These are phyloP conservation scores for Morbakka virulenta DNA, from an alignment of 30 jellyfish, hydroid and myxozoan genomes.

Conservation along the genomic window DNA sequence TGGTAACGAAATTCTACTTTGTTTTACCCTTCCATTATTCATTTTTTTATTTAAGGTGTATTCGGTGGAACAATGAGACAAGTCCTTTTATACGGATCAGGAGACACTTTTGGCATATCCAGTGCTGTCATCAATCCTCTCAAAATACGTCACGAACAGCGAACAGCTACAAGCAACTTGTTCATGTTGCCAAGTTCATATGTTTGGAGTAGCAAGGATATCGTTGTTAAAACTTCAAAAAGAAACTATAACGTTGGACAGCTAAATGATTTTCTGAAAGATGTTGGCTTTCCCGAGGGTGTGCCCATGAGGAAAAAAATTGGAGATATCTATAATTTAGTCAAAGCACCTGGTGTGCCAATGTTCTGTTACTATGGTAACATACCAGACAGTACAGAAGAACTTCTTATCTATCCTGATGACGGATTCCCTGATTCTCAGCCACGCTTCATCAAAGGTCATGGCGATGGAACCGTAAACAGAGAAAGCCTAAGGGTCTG, in stretches of 20 bases:
- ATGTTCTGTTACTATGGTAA: conserved; percentile 41
- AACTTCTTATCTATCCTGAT: neutral
- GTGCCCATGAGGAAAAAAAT: conserved; percentile 11
- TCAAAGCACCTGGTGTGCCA: conserved; percentile 50
- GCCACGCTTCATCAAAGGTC: conserved; percentile 2
- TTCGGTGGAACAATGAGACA: too few relatives aligned
- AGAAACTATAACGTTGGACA: conserved; percentile 15
- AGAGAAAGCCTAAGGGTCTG: conserved; percentile 19
- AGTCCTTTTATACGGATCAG: too few relatives aligned
- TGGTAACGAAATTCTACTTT: too few relatives aligned
- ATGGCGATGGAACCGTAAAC: conserved; percentile 55
- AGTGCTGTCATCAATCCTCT: too few relatives aligned
- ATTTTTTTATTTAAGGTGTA: too few relatives aligned
- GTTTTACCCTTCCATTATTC: too few relatives aligned
- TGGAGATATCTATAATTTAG: neutral
- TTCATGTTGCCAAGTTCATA: conserved; percentile 34
- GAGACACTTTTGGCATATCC: too few relatives aligned
- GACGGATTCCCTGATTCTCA: conserved; percentile 25
- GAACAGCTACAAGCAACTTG: conserved; percentile 43
- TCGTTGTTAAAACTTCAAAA: conserved; percentile 17
- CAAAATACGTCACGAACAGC: too few relatives aligned
- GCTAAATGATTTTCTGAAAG: conserved; percentile 37
- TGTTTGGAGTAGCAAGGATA: conserved; percentile 31
- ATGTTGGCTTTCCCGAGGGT: conserved; percentile 55
- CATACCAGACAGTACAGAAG: conserved; percentile 22